A percentile compares a stretch with the other conserved stretches of the same genome.
Evolutionary conservation across 2,888 invertebrate species (phyloP).

Genomic region (Hyppa rectilinea): DNA sequence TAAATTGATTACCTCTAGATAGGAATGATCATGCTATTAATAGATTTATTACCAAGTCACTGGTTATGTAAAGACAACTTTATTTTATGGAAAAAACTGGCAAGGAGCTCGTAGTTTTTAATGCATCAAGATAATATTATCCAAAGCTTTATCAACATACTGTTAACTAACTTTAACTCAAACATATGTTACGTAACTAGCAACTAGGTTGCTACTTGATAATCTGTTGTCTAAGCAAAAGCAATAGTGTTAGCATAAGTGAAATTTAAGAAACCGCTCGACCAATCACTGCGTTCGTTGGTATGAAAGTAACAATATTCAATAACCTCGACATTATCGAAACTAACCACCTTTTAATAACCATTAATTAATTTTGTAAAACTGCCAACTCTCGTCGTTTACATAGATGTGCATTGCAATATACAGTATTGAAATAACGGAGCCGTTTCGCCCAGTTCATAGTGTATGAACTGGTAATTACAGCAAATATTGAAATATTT

Average conservation of each 20-base stretch:
- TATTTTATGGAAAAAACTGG: background rate
- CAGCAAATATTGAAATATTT: constrained; percentile 55
- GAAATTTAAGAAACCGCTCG: constrained; percentile 43
- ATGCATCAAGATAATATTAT: background rate
- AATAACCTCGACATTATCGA: constrained; percentile 39
- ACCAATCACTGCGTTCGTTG: background rate
- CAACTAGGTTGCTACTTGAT: background rate
- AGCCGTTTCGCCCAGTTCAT: constrained; percentile 27
- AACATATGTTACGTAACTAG: constrained; percentile 10
- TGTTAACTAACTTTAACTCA: background rate
- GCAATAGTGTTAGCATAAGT: constrained; percentile 33
- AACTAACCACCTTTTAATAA: constrained; percentile 36
- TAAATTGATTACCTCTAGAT: constrained; percentile 51
- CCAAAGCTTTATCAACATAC: background rate
- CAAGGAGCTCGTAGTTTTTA: background rate
- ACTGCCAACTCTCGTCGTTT: constrained; percentile 45
- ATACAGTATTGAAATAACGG: constrained; percentile 29
- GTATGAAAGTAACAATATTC: constrained; percentile 32
- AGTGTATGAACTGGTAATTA: constrained; percentile 29
- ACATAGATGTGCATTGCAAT: constrained; percentile 37
- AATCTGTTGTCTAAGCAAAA: constrained; percentile 15
- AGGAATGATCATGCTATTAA: constrained; percentile 36
- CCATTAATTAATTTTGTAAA: constrained; percentile 44
- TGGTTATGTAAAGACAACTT: constrained; percentile 25
- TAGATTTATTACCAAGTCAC: constrained; percentile 18